Percentiles rank a stretch among this genome's conserved stretches.
phyloP scores from a whole-genome alignment of 2,797 vertebrate genomes.

The Melanogrammus aeglefinus region DNA sequence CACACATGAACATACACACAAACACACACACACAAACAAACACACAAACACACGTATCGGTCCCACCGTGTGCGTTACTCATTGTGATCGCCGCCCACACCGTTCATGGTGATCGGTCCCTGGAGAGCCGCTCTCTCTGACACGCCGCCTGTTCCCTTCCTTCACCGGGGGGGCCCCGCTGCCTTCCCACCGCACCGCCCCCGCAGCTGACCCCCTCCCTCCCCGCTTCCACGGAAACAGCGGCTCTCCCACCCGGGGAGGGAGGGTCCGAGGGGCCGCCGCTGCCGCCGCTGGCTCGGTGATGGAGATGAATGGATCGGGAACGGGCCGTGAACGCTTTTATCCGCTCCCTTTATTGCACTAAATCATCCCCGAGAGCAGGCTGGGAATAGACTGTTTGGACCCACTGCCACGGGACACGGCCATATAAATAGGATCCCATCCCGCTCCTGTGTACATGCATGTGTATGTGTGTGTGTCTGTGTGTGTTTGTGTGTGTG shows the following conservation, averaged over 20 bases:
- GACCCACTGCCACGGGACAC: constrained; percentile 12
- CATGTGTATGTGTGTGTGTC: background rate
- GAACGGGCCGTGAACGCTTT: constrained; percentile 10
- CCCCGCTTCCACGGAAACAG: constrained; percentile 25
- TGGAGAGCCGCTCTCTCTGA: background rate
- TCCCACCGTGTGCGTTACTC: no score
- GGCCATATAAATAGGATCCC: background rate
- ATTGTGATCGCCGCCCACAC: no score
- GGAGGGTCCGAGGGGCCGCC: constrained; percentile 8
- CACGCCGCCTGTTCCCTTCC: background rate
- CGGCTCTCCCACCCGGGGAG: constrained; percentile 30
- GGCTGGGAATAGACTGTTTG: constrained; percentile 18
- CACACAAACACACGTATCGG: no score
- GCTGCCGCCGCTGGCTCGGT: background rate
- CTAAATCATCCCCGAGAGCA: constrained; percentile 37
- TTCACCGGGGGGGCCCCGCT: no score
- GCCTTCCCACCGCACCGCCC: constrained; percentile 20
- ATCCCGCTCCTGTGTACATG: background rate
- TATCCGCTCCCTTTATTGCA: constrained; percentile 38
- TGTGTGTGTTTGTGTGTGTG: background rate
- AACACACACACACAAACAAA: no score
- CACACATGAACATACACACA: no score
- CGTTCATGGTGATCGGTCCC: no score
- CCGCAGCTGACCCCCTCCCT: constrained; percentile 23
- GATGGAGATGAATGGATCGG: constrained; percentile 23